Evolutionary conservation across 2,113 vertebrate species (phyloP).

Genomic region (Galemys pyrenaicus): DNA sequence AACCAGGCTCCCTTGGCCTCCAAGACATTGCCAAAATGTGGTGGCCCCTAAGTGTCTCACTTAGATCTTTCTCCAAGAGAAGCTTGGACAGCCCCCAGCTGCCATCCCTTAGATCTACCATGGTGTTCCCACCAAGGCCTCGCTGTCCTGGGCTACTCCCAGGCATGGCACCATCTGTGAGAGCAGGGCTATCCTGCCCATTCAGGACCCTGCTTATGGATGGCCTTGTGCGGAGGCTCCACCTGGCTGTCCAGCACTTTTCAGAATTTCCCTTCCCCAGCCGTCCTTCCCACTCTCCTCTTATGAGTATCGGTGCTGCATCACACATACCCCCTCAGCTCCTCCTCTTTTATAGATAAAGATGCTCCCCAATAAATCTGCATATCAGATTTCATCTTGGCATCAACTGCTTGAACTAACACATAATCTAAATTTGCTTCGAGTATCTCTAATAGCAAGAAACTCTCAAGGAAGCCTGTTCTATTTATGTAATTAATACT

Average conservation of each 20-base stretch:
- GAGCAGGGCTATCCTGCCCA: background rate
- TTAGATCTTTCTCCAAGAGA: background rate
- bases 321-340: background rate
- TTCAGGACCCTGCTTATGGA: background rate
- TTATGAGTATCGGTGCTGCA: too few relatives aligned
- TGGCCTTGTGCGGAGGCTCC: too few relatives aligned
- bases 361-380: background rate
- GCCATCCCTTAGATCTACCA: fast-evolving
- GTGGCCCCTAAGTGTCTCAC: background rate
- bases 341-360: background rate
- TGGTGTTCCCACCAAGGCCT: too few relatives aligned
- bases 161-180: too few relatives aligned
- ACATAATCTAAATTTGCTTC: background rate
- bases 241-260: background rate
- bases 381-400: background rate
- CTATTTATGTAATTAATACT: background rate
- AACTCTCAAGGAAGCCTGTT: background rate
- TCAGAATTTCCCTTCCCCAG: background rate
- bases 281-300: background rate
- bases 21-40: background rate
- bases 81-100: background rate
- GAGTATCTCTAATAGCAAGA: background rate
- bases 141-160: too few relatives aligned
- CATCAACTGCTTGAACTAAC: background rate
- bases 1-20: too few relatives aligned